Percentiles rank a stretch among this genome's conserved stretches.
Conservation (phyloP, 2,113 vertebrate species). For the Trogon surrucura region DNA sequence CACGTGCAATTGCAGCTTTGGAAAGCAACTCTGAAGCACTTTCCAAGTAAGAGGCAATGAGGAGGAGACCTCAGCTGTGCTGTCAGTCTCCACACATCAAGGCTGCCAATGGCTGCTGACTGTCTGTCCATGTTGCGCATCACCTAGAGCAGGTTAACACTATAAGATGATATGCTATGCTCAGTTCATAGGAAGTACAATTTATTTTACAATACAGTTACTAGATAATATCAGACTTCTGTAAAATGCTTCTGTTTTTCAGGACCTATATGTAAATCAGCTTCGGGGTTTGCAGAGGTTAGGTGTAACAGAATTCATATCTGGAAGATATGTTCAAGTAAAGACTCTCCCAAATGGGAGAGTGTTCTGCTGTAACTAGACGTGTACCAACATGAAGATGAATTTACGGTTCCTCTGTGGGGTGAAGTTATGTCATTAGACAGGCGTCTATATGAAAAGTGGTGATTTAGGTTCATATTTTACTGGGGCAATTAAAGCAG, state of each 20-base stretch:
- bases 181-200: neutral
- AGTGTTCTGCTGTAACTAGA: neutral
- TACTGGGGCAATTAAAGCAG: neutral
- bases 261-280: neutral
- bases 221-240: slow-evolving; percentile 48
- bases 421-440: neutral
- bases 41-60: neutral
- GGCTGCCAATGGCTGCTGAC: neutral
- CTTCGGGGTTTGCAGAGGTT: neutral
- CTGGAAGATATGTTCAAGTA: neutral
- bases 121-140: neutral
- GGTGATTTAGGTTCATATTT: neutral
- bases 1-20: neutral
- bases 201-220: neutral
- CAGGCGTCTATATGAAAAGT: neutral
- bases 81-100: fast-evolving
- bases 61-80: neutral
- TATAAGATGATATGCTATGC: neutral
- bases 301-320: neutral
- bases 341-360: neutral
- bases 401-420: neutral
- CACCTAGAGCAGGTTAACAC: neutral
- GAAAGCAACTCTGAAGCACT: neutral
- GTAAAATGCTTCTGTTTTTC: slow-evolving; percentile 51
- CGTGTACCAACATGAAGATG: neutral